Evolutionary conservation across 2,888 invertebrate species (phyloP).

Genomic region (Cephus nigrinus): DNA sequence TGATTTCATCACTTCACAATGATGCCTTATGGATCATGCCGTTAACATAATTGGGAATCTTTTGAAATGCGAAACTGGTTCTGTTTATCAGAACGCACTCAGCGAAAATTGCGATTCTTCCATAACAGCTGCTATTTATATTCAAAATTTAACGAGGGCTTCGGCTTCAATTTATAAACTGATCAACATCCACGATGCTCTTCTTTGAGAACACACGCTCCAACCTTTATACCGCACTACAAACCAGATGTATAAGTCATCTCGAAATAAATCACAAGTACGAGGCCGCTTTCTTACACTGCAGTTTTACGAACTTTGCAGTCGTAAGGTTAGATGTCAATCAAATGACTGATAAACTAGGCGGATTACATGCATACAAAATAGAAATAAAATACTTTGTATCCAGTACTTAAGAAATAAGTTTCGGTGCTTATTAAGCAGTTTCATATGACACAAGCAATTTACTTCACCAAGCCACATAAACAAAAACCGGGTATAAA

Average conservation of each 20-base stretch:
- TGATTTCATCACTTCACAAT: not conserved
- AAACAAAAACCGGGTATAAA: not conserved
- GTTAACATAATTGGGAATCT: no score
- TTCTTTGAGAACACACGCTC: not conserved
- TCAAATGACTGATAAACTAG: not conserved
- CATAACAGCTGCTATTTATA: not conserved
- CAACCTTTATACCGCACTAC: not conserved
- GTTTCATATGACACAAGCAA: not conserved
- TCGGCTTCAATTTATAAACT: not conserved
- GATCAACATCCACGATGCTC: not conserved
- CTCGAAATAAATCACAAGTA: not conserved
- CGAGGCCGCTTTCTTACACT: not conserved
- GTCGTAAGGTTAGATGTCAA: not conserved
- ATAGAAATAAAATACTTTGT: not conserved
- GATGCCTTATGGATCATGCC: not conserved
- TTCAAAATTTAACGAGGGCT: not conserved
- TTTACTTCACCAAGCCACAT: not conserved
- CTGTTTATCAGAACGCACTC: not conserved
- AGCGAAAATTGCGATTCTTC: not conserved
- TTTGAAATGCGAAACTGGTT: no score
- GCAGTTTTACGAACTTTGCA: not conserved
- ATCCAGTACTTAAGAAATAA: not conserved
- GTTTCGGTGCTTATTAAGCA: not conserved
- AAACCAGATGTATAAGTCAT: not conserved
- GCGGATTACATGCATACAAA: not conserved